Conservation (phyloP, 2,113 vertebrate genomes). For the Struthio camelus region DNA sequence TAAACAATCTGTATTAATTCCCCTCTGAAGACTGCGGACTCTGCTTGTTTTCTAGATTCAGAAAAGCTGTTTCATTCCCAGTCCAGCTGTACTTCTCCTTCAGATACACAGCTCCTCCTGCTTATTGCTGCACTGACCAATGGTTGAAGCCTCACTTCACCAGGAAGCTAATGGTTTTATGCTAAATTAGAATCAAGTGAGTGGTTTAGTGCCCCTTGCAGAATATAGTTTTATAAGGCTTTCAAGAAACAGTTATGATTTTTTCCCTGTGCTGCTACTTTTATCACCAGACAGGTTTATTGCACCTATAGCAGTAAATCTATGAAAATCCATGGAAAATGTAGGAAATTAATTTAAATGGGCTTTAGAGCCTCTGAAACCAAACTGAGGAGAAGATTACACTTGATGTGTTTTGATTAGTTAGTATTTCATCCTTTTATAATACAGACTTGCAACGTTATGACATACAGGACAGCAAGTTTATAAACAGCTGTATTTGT, state of each 20-base stretch:
- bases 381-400: neutral
- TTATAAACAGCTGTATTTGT: neutral
- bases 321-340: slow-evolving; percentile 39
- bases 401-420: neutral
- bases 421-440: neutral
- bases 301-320: slow-evolving; percentile 34
- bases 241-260: slow-evolving; percentile 47
- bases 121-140: neutral
- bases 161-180: slow-evolving; percentile 6
- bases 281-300: slow-evolving; percentile 34
- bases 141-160: neutral
- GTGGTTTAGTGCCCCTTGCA: slow-evolving; percentile 2
- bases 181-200: slow-evolving; percentile 10
- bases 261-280: slow-evolving; percentile 23
- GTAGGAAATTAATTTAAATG: slow-evolving; percentile 34
- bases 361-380: slow-evolving; percentile 15
- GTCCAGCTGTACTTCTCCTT: neutral
- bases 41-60: neutral
- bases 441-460: neutral
- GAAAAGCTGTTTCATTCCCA: neutral
- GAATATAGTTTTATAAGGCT: slow-evolving; percentile 37
- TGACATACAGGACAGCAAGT: neutral
- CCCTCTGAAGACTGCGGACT: neutral
- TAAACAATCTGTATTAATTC: slow-evolving; percentile 38
- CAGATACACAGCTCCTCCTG: neutral